A percentile compares a stretch with the other conserved stretches of the same genome.
phyloP scores from a whole-genome alignment of 2,797 vertebrate species.

The Babyrousa celebensis region DNA sequence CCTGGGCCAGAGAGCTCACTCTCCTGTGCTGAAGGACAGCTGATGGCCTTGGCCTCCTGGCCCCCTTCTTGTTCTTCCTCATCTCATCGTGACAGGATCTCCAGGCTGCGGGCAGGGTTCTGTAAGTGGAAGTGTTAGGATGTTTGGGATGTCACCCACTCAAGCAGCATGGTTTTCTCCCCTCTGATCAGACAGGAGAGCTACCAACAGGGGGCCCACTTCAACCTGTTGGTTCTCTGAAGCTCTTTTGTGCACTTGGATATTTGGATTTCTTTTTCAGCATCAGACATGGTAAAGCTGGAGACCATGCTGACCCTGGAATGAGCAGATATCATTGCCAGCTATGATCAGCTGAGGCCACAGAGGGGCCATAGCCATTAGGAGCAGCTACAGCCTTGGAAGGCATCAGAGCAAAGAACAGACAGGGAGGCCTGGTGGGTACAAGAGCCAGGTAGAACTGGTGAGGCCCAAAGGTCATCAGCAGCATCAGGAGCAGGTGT shows the following conservation, averaged over 20 bases:
- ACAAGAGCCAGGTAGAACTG: background rate
- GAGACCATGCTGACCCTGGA: slow-evolving; percentile 95
- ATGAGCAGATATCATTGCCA: slow-evolving; percentile 94
- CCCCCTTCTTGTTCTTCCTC: background rate
- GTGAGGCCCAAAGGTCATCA: background rate
- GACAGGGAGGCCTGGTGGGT: background rate
- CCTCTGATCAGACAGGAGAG: background rate
- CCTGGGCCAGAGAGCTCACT: no score
- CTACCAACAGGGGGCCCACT: background rate
- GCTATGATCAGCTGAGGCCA: slow-evolving; percentile 91
- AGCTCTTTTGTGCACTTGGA: no score
- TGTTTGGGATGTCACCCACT: no score
- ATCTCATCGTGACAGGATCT: no score
- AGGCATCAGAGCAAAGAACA: background rate
- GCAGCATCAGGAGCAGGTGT: background rate
- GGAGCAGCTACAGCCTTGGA: background rate
- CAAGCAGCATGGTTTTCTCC: background rate
- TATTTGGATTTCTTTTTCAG: background rate
- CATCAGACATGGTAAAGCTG: slow-evolving; percentile 94
- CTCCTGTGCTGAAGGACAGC: background rate
- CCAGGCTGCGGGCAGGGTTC: background rate
- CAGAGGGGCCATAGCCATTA: background rate
- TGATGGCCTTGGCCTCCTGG: background rate
- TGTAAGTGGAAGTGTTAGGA: background rate
- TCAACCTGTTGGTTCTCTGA: background rate